phyloP scores from a whole-genome alignment of 2,888 invertebrate species.

The Ariolimax columbianus region DNA sequence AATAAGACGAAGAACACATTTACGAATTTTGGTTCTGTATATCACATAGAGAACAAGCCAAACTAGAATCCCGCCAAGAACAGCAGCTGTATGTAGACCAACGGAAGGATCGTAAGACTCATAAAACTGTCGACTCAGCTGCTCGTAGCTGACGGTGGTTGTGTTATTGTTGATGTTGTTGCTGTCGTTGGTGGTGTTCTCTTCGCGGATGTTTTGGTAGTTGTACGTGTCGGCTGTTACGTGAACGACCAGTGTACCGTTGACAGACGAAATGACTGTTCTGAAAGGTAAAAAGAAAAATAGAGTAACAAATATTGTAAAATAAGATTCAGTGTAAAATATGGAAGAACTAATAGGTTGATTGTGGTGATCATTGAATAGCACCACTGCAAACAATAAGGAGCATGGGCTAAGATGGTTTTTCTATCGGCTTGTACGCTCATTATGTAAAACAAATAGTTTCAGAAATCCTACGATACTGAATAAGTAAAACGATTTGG shows the following conservation, averaged over 20 bases:
- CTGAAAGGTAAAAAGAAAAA: conserved; percentile 15
- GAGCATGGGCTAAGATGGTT: too few species aligned
- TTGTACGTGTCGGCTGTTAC: conserved; percentile 24
- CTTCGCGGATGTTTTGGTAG: background rate
- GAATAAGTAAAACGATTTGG: too few species aligned
- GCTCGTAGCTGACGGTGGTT: conserved; percentile 40
- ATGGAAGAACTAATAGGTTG: too few species aligned
- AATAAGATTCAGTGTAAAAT: too few species aligned
- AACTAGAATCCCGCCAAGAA: conserved; percentile 65
- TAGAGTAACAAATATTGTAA: too few species aligned
- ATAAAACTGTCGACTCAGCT: conserved; percentile 58
- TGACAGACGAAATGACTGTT: conserved; percentile 10
- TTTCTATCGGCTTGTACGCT: too few species aligned
- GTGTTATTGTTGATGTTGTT: conserved; percentile 14
- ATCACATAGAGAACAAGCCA: conserved; percentile 65
- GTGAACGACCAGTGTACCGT: conserved; percentile 18
- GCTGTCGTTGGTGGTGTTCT: conserved; percentile 33
- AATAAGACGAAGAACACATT: conserved; percentile 47
- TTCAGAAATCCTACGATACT: too few species aligned
- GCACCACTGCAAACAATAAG: too few species aligned
- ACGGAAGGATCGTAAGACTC: conserved; percentile 64
- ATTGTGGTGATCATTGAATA: too few species aligned
- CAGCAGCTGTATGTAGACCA: conserved; percentile 67
- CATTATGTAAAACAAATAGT: too few species aligned
- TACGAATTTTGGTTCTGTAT: conserved; percentile 61